These are phyloP conservation scores for Polydrusus cervinus DNA, from an alignment of 2,888 invertebrate species.

Conservation along the genomic window DNA sequence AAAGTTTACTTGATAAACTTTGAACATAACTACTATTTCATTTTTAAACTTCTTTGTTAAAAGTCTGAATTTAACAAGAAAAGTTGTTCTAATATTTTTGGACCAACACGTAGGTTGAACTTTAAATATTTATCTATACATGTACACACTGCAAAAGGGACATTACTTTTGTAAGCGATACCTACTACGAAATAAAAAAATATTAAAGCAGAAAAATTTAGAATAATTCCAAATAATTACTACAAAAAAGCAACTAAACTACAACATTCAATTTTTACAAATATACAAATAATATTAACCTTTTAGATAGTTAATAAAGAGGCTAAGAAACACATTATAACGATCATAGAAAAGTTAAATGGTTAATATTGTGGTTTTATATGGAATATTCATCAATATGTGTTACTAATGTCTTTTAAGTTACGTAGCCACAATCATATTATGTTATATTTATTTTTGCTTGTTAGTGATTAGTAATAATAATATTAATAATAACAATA, in stretches of 20 bases:
- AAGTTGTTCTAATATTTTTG: background rate
- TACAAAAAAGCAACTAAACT: conserved; percentile 21
- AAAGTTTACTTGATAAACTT: conserved; percentile 3
- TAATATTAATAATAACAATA: no score
- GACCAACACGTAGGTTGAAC: background rate
- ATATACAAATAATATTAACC: background rate
- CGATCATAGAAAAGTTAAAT: no score
- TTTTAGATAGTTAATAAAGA: no score
- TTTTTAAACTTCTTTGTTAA: background rate
- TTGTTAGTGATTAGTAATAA: no score
- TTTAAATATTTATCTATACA: conserved; percentile 36
- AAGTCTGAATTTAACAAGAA: background rate
- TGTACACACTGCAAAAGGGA: conserved; percentile 54
- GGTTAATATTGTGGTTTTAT: no score
- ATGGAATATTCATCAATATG: no score
- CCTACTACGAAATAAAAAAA: conserved; percentile 26
- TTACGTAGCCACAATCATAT: no score
- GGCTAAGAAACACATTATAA: no score
- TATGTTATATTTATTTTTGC: no score
- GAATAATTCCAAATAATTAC: conserved; percentile 1
- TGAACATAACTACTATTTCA: background rate
- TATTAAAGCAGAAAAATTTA: background rate
- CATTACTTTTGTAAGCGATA: conserved; percentile 49
- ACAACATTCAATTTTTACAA: conserved; percentile 2
- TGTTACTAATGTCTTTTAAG: no score